These are phyloP conservation scores for Eupithecia subumbrata DNA, from an alignment of 2,888 invertebrate genomes.

Conservation along the genomic window DNA sequence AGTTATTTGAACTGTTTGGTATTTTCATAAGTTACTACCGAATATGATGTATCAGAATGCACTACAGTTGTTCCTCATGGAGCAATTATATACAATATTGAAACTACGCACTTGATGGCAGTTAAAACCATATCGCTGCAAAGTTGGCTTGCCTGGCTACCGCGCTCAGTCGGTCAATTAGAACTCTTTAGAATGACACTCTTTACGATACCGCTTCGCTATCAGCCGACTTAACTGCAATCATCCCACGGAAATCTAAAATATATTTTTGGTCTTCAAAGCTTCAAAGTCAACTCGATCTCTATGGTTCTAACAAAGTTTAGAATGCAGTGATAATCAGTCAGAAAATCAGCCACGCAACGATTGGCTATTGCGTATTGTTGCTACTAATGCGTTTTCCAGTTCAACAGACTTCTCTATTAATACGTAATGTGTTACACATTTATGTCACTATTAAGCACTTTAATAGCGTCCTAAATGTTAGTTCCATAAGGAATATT, in stretches of 20 bases:
- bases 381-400: conserved; percentile 27
- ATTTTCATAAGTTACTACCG: neutral
- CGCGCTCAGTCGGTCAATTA: neutral
- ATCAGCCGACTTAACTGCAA: neutral
- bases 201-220: neutral
- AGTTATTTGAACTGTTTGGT: neutral
- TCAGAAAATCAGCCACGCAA: conserved; percentile 5
- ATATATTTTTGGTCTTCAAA: neutral
- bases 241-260: neutral
- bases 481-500: neutral
- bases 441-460: conserved; percentile 1
- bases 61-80: neutral
- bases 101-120: neutral
- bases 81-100: neutral
- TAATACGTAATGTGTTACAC: conserved; percentile 5
- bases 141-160: neutral
- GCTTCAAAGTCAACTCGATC: neutral
- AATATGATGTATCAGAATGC: neutral
- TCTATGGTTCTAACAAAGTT: neutral
- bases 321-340: conserved; percentile 2
- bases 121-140: neutral
- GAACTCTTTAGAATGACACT: neutral
- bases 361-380: conserved; percentile 4
- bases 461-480: conserved; percentile 18
- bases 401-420: conserved; percentile 16